These are phyloP conservation scores for Coracopsis vasa DNA, from an alignment of 2,113 vertebrate species.

Conservation along the genomic window DNA sequence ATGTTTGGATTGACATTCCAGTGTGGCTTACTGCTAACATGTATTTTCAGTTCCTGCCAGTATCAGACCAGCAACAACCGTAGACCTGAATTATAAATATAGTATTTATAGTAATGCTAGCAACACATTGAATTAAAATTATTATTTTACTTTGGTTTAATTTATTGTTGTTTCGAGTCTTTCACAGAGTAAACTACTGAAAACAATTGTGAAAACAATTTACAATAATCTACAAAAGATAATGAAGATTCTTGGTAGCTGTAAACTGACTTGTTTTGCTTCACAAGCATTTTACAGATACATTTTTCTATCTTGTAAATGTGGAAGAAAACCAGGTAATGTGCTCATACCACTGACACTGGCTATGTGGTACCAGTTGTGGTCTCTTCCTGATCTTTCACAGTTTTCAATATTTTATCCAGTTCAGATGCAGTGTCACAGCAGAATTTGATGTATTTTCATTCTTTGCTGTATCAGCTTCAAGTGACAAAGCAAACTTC, in stretches of 20 bases:
- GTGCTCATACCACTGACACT: not conserved
- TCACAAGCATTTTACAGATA: not conserved
- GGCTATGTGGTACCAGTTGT: not conserved
- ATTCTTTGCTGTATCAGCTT: slow-evolving; percentile 52
- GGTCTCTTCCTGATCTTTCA: not conserved
- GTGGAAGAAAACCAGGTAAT: not conserved
- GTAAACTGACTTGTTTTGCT: not conserved
- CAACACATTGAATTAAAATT: not conserved
- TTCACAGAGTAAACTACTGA: not conserved
- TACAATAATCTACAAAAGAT: not conserved
- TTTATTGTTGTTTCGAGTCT: not conserved
- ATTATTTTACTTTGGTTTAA: not conserved
- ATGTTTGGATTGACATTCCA: not conserved
- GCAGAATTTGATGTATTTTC: slow-evolving; percentile 41
- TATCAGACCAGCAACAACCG: not conserved
- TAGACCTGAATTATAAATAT: not conserved
- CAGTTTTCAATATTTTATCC: not conserved
- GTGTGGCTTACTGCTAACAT: not conserved
- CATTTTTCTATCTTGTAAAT: not conserved
- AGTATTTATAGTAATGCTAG: not conserved
- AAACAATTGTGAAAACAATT: not conserved
- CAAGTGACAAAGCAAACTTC: slow-evolving; percentile 58
- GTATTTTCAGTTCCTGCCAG: not conserved
- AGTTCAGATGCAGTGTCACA: slow-evolving; percentile 45
- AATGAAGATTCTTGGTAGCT: not conserved